A percentile compares a stretch with the other conserved stretches of the same genome.
phyloP scores from a whole-genome alignment of 1,140 invertebrate genomes.

The Tetramorium simillimum region DNA sequence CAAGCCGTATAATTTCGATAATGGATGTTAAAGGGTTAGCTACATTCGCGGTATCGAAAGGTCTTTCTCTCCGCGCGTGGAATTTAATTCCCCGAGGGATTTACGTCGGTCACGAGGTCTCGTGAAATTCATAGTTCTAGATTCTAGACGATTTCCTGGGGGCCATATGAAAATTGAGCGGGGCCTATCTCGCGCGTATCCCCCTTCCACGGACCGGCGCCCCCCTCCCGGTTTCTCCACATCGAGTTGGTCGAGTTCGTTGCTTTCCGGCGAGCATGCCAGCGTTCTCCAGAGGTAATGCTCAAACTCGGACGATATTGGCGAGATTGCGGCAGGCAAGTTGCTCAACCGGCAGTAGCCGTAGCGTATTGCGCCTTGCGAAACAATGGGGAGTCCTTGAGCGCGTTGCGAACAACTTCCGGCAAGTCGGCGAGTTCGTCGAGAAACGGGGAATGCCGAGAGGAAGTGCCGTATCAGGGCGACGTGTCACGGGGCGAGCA shows the following conservation, averaged over 20 bases:
- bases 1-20: constrained; percentile 64
- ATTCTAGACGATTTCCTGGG: background rate
- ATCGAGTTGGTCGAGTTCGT: constrained; percentile 31
- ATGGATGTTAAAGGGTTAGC: constrained; percentile 60
- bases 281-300: constrained; percentile 46
- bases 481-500: background rate
- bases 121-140: constrained; percentile 43
- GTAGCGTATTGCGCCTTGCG: constrained; percentile 47
- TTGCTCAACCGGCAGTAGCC: constrained; percentile 36
- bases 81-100: constrained; percentile 53
- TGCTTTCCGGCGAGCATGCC: constrained; percentile 30
- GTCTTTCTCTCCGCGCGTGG: constrained; percentile 15
- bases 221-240: background rate
- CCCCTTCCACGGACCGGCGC: background rate
- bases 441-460: background rate
- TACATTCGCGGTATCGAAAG: background rate
- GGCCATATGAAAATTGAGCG: constrained; percentile 30
- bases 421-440: constrained; percentile 37
- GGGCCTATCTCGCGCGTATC: background rate
- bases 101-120: constrained; percentile 29
- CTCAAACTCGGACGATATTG: constrained; percentile 58
- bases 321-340: constrained; percentile 52
- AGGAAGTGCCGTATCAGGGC: background rate
- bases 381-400: constrained; percentile 49
- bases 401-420: constrained; percentile 4